phyloP scores from a whole-genome alignment of 2,113 vertebrate genomes.

The Psettodes erumei region DNA sequence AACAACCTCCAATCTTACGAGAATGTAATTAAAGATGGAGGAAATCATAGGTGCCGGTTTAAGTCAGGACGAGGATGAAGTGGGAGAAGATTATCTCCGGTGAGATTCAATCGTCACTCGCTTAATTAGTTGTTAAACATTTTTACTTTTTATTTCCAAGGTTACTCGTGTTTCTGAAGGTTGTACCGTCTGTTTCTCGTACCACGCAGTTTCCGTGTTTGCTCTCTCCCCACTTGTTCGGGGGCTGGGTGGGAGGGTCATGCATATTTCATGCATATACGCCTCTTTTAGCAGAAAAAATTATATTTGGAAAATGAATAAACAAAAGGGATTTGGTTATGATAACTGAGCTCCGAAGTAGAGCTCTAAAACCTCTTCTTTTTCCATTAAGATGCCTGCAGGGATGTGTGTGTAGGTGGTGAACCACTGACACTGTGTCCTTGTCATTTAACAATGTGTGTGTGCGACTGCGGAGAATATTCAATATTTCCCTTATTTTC shows the following conservation, averaged over 20 bases:
- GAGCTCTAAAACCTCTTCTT: background rate
- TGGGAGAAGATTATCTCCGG: background rate
- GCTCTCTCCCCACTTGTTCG: constrained; percentile 5
- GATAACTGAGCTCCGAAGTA: constrained; percentile 16
- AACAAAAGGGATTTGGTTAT: constrained; percentile 47
- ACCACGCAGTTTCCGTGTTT: background rate
- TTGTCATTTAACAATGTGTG: too few relatives aligned
- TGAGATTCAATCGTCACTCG: constrained; percentile 4
- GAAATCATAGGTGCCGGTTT: background rate
- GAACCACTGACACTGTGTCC: constrained; percentile 1
- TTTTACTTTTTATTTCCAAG: constrained; percentile 2
- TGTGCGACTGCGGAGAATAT: too few relatives aligned
- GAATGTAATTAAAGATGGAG: background rate
- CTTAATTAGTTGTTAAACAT: background rate
- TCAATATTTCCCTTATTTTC: too few relatives aligned
- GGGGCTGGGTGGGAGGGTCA: constrained; percentile 8
- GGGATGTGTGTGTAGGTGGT: background rate
- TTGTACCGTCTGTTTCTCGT: background rate
- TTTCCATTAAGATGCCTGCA: constrained; percentile 19
- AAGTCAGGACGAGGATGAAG: background rate
- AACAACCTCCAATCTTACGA: background rate
- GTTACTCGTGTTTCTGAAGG: constrained; percentile 7
- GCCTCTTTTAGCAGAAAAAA: constrained; percentile 35
- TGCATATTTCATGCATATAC: constrained; percentile 53
- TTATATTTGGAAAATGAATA: constrained; percentile 55